Base-by-base conservation (phyloP, 2,888 invertebrate species). In the Entomobrya multifasciata region DNA sequence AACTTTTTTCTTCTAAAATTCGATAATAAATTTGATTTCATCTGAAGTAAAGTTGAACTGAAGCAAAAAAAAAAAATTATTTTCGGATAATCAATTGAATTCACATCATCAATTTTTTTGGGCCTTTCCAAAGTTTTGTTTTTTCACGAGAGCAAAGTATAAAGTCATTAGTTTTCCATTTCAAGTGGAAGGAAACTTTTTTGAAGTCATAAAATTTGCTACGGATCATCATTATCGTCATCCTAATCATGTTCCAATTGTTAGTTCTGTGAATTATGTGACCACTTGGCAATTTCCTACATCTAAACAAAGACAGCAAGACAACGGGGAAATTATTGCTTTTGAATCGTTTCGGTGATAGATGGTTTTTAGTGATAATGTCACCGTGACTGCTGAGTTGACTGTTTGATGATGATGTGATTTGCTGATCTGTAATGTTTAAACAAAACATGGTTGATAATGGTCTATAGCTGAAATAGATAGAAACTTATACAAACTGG, bases 241-340 rank as follows among this genome's bases (percentile, higher is more conserved):
- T 70, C 36, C 15, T 70, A 41, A 8, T 62, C 62, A 11, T 62
- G 27, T 27, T n/a, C 8, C 1, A 52, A 27, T 74, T n/a, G 10
- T 30, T 62, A 1, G 36, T 13, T 70, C 15, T 72, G 72, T 25
- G 20, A 6, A 10, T 6, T 8, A 17, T 17, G 13, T 78, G 67
- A 49, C 67, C 52, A 55, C 20, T 55, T 70, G 55, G 55, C 80
- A 70, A 80, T 80, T 80, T 55, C 65, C 55, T 10, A 4, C 36
- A 6, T 36, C 36, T 36, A n/a, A n/a, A 6, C 17, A 36, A 41
- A 36, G 65, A 65, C 65, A 65, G 10, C 27, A 62, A 0, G 36
- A 65, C 17, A 41, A 65, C 1, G 41, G 60, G 17, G 36, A 17
- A 41, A 36, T 36, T 36, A 36, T 36, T 36, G 8, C 8, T 36